Base-by-base conservation (phyloP, 2,113 vertebrate genomes). In the Corythornis vintsioides region DNA sequence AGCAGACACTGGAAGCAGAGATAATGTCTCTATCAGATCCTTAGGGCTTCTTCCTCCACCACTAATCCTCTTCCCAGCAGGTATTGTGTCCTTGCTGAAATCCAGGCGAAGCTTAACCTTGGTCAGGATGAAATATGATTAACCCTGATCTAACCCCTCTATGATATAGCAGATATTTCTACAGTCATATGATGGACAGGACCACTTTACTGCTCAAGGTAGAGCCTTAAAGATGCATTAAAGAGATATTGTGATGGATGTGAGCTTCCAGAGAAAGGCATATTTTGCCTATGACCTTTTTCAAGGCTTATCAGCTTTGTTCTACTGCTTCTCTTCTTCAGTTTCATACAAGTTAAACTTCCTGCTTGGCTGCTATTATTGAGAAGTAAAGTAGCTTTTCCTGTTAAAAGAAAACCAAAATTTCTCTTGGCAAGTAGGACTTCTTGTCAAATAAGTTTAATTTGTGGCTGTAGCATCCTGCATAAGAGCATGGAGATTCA, bases 201-300 rank as follows among this genome's bases (percentile, higher is more conserved):
- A 29, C 15, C 1, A 1, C 33, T 64, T 55, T 8, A 50, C 31
- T 4, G 26, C 60, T 35, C 50, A 52, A 60, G 56, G 55, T 6
- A 61, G 13, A 56, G 28, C 47, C 56, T 71, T 57, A 88, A 88
- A 60, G 8, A 52, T 31, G 25, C 1, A 0, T 21, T 82, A 48
- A 63, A 78, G 74, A 0, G 0, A 7, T 7, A 57, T 61, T 16
- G 7, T 55, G 89, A 73, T 10, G 38, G 52, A 55, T 16, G 4
- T 31, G 59, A 86, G 18, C 8, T 33, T 48, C 11, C 6, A 7
- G 71, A 71, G 31, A 67, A 88, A 15, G 38, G 3, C 6, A 0
- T n/a, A 11, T 33, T 16, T 64, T 25, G 5, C 47, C 53, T 59
- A 3, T 0, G 0, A 38, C 42, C 45, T 60, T 60, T 48, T 59